These are phyloP conservation scores for Aphidius gifuensis DNA, from an alignment of 1,140 invertebrate genomes.

Conservation along the genomic window DNA sequence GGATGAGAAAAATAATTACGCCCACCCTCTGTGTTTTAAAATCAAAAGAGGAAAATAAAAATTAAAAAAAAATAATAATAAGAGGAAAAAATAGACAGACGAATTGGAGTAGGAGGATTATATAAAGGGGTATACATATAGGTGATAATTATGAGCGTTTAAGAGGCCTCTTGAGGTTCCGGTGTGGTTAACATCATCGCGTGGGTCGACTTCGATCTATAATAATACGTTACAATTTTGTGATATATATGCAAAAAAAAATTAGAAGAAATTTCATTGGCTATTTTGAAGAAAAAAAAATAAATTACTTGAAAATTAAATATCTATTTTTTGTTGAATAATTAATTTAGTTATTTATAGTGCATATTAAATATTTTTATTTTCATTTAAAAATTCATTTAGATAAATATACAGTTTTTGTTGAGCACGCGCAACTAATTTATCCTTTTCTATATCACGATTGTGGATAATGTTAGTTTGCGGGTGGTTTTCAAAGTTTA, in stretches of 20 bases:
- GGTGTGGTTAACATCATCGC: constrained; percentile 24
- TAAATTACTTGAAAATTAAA: too few relatives aligned
- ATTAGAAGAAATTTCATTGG: not conserved
- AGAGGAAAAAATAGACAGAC: constrained; percentile 25
- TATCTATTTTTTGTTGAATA: not conserved
- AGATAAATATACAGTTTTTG: constrained; percentile 1
- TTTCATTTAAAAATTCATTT: not conserved
- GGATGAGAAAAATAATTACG: constrained; percentile 12
- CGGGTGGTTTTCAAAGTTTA: not conserved
- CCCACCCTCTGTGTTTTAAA: not conserved
- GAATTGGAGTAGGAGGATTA: constrained; percentile 21
- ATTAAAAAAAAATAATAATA: constrained; percentile 4
- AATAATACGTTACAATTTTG: constrained; percentile 42
- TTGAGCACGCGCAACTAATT: constrained; percentile 22
- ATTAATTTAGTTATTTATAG: not conserved
- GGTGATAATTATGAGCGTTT: constrained; percentile 45
- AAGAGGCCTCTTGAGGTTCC: constrained; percentile 28
- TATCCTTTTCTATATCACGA: constrained; percentile 13
- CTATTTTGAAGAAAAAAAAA: not conserved
- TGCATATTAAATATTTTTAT: not conserved
- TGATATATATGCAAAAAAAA: constrained; percentile 27
- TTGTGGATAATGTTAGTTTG: constrained; percentile 3
- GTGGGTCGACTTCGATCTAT: constrained; percentile 41
- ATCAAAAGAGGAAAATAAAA: constrained; percentile 2
- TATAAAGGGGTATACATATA: constrained; percentile 40